Base-by-base conservation (phyloP, 2,888 invertebrate genomes). In the Cheilosia pagana region DNA sequence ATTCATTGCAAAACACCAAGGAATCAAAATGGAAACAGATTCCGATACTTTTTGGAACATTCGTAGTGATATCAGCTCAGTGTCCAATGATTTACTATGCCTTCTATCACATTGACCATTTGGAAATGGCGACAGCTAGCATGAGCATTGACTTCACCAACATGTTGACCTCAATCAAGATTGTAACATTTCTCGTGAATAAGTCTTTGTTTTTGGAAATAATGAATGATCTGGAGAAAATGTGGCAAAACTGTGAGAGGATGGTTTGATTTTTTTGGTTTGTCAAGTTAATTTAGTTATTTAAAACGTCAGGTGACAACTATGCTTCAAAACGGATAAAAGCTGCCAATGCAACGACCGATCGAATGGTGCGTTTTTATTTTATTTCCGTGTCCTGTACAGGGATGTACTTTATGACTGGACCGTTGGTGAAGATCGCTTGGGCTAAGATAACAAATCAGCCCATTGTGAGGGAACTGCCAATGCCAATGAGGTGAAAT, bases 401-500 rank as follows among this genome's bases (percentile, higher is more conserved):
- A 0, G 90, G 88, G 0, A n/a, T 88, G 4, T 91, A 91, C 43
- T 91, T 91, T 43, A 89, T 90, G 89, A 60, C 89, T 43, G 86
- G 78, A 23, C 91, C 91, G 0, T 79, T 91, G 43, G n/a, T 89
- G 2, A 89, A 88, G 63, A 88, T 88, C 3, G 53, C 88, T 3
- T 87, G 87, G 87, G 87, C 86, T 4, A 71, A 75, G 14, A 5
- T 88, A 60, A 79, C 63, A 0, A 68, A 87, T 0, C 75, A 87
- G 2, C 25, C 59, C 0, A 68, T 88, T 10, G 35, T 85, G 0
- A 60, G 87, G 19, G 91, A 90, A 28, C 50, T 90, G 16, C 91
- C 91, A 10, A 91, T 91, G 90, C 89, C 90, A 10, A 89, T 91
- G 90, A 90, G 89, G 91, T 91, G 41, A 67, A 50, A n/a, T n/a